Evolutionary conservation across 1,140 invertebrate species (phyloP), one percentile per base, ranked within the genome.

Genomic region (Ylistrum balloti): DNA sequence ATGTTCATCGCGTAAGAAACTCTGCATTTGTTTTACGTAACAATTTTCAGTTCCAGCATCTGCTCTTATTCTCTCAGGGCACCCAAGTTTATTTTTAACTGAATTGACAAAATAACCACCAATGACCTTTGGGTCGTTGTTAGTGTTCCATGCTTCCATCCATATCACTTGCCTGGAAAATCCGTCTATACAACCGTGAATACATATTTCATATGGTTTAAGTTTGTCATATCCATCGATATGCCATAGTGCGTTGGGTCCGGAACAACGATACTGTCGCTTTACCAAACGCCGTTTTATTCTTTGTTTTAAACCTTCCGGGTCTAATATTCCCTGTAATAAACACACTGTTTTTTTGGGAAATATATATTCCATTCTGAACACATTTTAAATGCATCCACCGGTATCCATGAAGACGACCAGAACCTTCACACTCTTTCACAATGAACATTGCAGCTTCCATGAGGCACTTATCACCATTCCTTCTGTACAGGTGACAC

Each of bases 41-140:
- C 41, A 9, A 45, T 45, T 45, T 45, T 45, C 41, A 15, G 41
- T 45, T 1, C 41, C 41, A 33, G 11, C 15, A 74, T 92, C 89
- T 33, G 11, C 28, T 86, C 90, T 22, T 33, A 92, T 48, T 11
- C 93, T 15, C n/a, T 38, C 32, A 33, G 90, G 90, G 15, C 74
- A 28, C 17, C 87, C n/a, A 32, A 33, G 17, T 33, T 85, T n/a
- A 38, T 86, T n/a, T 86, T 85, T 85, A 32, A 91, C 56, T 22
- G 74, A 33, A 13, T 92, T 74, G 5, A 91, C 9, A 86, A 85
- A 92, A 74, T 90, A 88, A 56, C 87, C 33, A 32, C 85, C 89
- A 85, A 90, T 34, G 9, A 92, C 22, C 85, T 86, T 56, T 22
- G 91, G 91, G 34, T 91, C 45, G 33, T 93, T 95, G 86, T 94